A percentile compares a stretch with the other conserved stretches of the same genome.
phyloP scores from a whole-genome alignment of 1,140 invertebrate genomes.

The Philotrypesis tridentata region DNA sequence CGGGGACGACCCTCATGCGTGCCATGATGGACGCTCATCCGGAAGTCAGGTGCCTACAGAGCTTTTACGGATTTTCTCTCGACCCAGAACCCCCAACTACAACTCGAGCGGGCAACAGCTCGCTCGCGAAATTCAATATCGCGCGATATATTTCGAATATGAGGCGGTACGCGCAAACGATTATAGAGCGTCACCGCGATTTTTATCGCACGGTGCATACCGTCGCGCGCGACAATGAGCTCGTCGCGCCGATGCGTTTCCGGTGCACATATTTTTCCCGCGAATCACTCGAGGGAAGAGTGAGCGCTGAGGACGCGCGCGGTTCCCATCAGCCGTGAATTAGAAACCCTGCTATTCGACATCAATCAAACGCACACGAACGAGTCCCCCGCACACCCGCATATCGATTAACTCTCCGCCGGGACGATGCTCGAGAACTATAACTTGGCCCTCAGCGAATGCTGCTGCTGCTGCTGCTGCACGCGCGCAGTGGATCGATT shows the following conservation, averaged over 20 bases:
- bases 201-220: too few relatives aligned
- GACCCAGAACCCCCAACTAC: background rate
- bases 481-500: background rate
- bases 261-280: too few relatives aligned
- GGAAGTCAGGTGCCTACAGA: constrained; percentile 83
- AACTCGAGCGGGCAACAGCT: background rate
- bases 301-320: background rate
- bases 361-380: constrained; percentile 4
- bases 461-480: too few relatives aligned
- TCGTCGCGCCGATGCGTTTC: background rate
- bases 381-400: too few relatives aligned
- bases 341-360: constrained; percentile 2
- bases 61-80: background rate
- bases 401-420: background rate
- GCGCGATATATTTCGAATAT: too few relatives aligned
- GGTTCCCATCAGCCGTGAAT: background rate
- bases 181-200: too few relatives aligned
- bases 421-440: background rate
- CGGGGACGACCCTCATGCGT: constrained; percentile 96
- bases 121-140: too few relatives aligned
- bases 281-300: background rate
- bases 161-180: too few relatives aligned
- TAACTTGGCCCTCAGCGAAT: too few relatives aligned
- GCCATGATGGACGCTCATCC: constrained; percentile 99
- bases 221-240: too few relatives aligned